These are phyloP conservation scores for Pandemis heparana DNA, from an alignment of 2,888 invertebrate species.

Conservation along the genomic window DNA sequence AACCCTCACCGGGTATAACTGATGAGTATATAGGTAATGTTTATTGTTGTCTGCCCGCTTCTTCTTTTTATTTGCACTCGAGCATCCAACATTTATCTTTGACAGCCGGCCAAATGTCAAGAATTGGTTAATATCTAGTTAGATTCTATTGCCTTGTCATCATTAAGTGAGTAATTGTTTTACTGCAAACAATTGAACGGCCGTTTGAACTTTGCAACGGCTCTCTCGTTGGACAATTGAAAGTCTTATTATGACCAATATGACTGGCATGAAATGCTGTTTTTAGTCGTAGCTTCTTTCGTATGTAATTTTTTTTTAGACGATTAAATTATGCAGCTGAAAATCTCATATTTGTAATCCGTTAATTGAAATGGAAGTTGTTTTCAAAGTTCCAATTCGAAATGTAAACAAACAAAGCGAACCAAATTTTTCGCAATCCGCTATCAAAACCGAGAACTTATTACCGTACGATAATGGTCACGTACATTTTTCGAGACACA, in stretches of 20 bases:
- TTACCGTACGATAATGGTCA: conserved; percentile 34
- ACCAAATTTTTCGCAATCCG: conserved; percentile 29
- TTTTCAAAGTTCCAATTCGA: conserved; percentile 2
- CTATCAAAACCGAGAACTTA: conserved; percentile 26
- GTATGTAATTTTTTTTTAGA: background rate
- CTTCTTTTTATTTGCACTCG: conserved; percentile 32
- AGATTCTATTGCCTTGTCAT: conserved; percentile 7
- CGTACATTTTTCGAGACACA: conserved; percentile 20
- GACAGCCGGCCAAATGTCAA: conserved; percentile 35
- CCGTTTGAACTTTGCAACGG: conserved; percentile 8
- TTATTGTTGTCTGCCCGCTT: conserved; percentile 1
- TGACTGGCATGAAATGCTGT: background rate
- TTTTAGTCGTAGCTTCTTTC: background rate
- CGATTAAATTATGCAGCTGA: background rate
- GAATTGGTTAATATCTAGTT: conserved; percentile 23
- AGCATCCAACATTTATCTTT: conserved; percentile 43
- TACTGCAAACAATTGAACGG: conserved; percentile 12
- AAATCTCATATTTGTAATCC: background rate
- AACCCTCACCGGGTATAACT: too few species aligned
- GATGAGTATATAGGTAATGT: too few species aligned
- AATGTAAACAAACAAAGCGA: conserved; percentile 15
- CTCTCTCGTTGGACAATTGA: background rate
- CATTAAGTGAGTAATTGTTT: conserved; percentile 29
- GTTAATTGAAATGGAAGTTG: background rate
- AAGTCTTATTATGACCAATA: background rate